Evolutionary conservation across 2,113 vertebrate species (phyloP), one percentile per base, ranked within the genome.

Genomic region (Nesoenas mayeri): DNA sequence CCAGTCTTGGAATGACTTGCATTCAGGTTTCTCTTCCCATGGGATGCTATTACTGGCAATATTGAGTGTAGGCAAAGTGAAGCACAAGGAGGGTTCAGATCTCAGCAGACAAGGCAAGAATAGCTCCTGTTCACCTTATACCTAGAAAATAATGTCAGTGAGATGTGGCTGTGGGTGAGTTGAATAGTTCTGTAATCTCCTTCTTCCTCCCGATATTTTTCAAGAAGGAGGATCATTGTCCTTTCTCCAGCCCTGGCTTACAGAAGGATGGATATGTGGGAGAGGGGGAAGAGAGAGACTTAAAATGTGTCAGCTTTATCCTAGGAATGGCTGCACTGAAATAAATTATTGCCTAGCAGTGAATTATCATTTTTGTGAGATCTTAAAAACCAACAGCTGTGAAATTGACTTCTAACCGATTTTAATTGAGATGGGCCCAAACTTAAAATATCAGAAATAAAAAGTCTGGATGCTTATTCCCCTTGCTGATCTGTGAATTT

Each of bases 391-490:
- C 97, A 98, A 66, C 89, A 94, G 93, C 98, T 97, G 97, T 98
- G 98, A 98, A 98, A 98, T 98, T 98, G 97, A 97, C 97, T 98
- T 97, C 96, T 97, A 96, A 97, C 95, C 2, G 36, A 98, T 98
- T 96, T 97, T 98, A 98, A 98, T 95, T 98, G 97, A 97, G 95
- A 97, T 96, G 90, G 73, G 90, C 75, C 93, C 85, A 95, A 94
- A 92, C 91, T 86, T 66, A 72, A 84, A 97, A 96, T 93, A 95
- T 92, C 93, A 96, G 92, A 96, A 97, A 96, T 94, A 96, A 96
- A 90, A 96, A 95, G 89, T 87, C 75, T 11, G 80, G 69, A 75
- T 40, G 25, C 31, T 71, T 31, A 15, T 81, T 92, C 42, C 31
- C 25, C 21, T 10, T 32, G 38, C 32, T 34, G 83, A 51, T 69